Evolutionary conservation across 2,797 vertebrate species (phyloP), one percentile per base, ranked within the genome.

Genomic region (Sciurus vulgaris): DNA sequence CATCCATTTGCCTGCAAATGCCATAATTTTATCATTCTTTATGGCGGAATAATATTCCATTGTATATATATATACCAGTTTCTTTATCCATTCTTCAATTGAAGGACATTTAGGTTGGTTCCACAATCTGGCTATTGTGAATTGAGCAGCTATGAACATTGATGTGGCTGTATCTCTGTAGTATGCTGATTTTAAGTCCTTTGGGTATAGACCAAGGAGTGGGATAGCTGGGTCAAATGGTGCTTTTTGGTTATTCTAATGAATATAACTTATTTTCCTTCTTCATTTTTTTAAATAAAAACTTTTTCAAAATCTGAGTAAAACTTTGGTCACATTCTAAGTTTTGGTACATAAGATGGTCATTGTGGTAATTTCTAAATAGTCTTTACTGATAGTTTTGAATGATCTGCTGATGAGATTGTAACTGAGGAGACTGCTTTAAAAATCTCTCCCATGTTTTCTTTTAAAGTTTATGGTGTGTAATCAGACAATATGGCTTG

Each of bases 251-350:
- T 88, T 96, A 20, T 95, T 86, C 38, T 70, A 81, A 67, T 74
- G 24, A 81, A 81, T 86, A 93, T 22, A 18, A 79, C 73, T 81
- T 93, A 47, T 72, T 87, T 93, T 91, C 82, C 56, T 54, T 79
- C 47, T 69, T 89, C 7, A 54, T 65, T 59, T 96, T 79, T 96
- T 86, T 47, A 13, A 38, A 56, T 67, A 89, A 95, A 87, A 92
- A 4, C 38, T 51, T 92, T 91, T 91, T 72, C 73, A 85, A 24
- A 61, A 61, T 93, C 28, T 49, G 44, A 69, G 38, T 47, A 63
- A 18, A 86, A 51, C 44, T 92, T 67, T 44, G 74, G 47, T 61
- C 28, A 44, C 11, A 47, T 49, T 35, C 22, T 44, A 67, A 89
- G 20, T 69, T 86, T 89, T 79, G 18, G 84, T 38, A 67, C 7